A percentile compares a stretch with the other conserved stretches of the same genome.
Conservation (phyloP, 2,797 vertebrate species). For the Peromyscus nudipes region DNA sequence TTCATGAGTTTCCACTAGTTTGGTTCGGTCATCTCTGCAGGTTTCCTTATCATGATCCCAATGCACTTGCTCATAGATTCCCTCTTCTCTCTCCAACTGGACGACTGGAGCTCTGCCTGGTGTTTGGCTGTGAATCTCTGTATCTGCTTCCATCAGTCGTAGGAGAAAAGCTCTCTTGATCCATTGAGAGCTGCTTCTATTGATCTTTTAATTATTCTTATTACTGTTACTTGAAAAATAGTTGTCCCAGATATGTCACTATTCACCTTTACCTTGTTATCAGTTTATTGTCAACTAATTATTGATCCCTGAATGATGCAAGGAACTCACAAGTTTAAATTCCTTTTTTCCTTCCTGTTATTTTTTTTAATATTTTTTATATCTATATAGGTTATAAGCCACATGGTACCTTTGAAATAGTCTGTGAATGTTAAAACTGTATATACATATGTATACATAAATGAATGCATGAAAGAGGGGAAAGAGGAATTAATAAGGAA, state of each 20-base stretch:
- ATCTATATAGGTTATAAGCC: not conserved
- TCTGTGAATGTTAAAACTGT: not conserved
- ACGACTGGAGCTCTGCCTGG: too few relatives aligned
- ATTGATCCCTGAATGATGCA: not conserved
- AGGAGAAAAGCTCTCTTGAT: too few relatives aligned
- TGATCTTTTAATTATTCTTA: not conserved
- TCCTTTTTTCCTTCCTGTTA: not conserved
- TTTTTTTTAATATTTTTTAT: constrained; percentile 3
- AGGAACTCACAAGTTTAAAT: not conserved
- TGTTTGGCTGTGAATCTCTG: too few relatives aligned
- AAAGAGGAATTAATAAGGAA: not conserved
- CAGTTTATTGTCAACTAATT: not conserved
- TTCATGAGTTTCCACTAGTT: too few relatives aligned
- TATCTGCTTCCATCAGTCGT: too few relatives aligned
- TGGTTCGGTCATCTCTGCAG: too few relatives aligned
- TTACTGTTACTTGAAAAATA: not conserved
- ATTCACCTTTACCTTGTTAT: not conserved
- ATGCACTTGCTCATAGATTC: too few relatives aligned
- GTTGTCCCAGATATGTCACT: not conserved
- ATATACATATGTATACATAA: too few relatives aligned
- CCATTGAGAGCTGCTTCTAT: not conserved
- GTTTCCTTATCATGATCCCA: too few relatives aligned
- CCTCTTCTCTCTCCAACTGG: too few relatives aligned
- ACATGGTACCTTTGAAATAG: not conserved
- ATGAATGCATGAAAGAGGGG: not conserved